These are phyloP conservation scores for Halictus rubicundus DNA, from an alignment of 1,140 invertebrate species.

Conservation along the genomic window DNA sequence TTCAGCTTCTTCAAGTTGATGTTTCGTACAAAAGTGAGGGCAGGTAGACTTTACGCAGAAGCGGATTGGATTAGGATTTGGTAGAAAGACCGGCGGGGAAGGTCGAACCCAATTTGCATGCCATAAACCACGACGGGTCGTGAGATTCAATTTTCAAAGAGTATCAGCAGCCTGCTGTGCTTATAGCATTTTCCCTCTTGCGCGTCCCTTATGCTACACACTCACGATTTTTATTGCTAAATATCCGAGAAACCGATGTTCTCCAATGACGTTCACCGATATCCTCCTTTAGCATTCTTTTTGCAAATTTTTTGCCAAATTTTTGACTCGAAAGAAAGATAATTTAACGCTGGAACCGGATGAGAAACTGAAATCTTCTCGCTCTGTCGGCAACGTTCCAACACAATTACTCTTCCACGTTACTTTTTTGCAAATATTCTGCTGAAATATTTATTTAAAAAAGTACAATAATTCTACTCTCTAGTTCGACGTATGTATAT, in stretches of 20 bases:
- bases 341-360: too few species aligned
- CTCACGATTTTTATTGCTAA: background rate
- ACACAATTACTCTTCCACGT: too few species aligned
- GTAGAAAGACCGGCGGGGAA: slow-evolving; percentile 51
- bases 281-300: too few species aligned
- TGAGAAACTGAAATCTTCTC: too few species aligned
- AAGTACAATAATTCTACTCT: too few species aligned
- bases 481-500: too few species aligned
- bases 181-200: background rate
- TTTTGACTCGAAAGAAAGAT: too few species aligned
- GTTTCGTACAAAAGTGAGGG: slow-evolving; percentile 46
- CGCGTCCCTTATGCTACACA: background rate
- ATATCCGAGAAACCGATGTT: background rate
- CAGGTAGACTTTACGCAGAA: slow-evolving; percentile 53
- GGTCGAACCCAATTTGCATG: slow-evolving; percentile 67
- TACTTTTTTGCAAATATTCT: too few species aligned
- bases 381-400: too few species aligned
- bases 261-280: too few species aligned
- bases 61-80: slow-evolving; percentile 66
- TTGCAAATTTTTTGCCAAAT: too few species aligned
- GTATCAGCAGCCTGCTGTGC: slow-evolving; percentile 11
- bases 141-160: slow-evolving; percentile 58
- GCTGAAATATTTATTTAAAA: too few species aligned
- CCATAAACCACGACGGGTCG: slow-evolving; percentile 60
- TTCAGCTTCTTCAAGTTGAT: slow-evolving; percentile 25